Base-by-base conservation (phyloP, 1,140 invertebrate genomes). In the Schlechtendalia chinensis region DNA sequence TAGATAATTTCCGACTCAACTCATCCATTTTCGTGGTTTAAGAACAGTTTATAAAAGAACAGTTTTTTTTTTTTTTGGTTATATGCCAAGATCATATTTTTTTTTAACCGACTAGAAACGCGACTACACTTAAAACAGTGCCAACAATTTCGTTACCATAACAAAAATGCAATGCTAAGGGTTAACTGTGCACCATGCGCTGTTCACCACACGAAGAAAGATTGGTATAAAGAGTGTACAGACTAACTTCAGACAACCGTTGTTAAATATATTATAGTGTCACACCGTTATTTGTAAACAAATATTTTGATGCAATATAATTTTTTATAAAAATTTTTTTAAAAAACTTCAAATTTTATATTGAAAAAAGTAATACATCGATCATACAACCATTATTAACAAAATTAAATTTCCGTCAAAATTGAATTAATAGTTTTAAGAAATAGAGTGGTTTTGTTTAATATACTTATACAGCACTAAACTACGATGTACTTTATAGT, bases 41-140 rank as follows among this genome's bases (percentile, higher is more conserved):
- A 0, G 24, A 77, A 24, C 19, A 59, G 22, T 58, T 72, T 45
- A 45, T 12, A 50, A 50, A 14, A 14, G 22, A 59, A 71, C 11
- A 53, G 72, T 24, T 50, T 22, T 16, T 11, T 45, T 59, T 59
- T 69, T 19, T 50, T 10, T 39, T 59, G 53, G 39, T 63, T 17
- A 47, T 47, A 63, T 79, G 75, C 75, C 75, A 79, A 79, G 45
- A 27, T 47, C 19, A 29, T 0, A 50, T 50, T 79, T 79, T 77
- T 77, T 67, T 77, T 24, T 61, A 50, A 79, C 24, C 1, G 58
- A 14, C 24, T 19, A 79, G 39, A 59, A 47, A 63, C 75, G 56
- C 32, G 32, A 39, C 8, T 6, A 47, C n/a, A 47, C 59, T 75
- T 61, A 79, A 29, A 63, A 47, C 58, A 6, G 32, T 79, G 58